Percentiles rank a stretch among this genome's conserved stretches.
Conservation (phyloP, 37 sponge, comb jelly and placozoan genomes). For the Diacarnus erythraeanus region DNA sequence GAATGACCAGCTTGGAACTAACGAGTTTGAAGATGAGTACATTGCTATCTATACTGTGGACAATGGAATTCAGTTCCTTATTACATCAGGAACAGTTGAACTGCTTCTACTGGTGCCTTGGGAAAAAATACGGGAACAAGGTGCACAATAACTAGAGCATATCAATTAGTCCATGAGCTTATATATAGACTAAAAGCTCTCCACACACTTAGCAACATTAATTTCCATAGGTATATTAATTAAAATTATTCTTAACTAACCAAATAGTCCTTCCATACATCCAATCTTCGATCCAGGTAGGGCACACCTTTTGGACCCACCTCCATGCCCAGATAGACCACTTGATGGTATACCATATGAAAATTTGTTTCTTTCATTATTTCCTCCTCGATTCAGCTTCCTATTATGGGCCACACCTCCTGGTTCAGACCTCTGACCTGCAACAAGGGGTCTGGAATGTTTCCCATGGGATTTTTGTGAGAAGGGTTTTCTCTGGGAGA, state of each 20-base stretch:
- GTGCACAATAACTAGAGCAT: too few relatives aligned
- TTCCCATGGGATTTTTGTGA: neutral
- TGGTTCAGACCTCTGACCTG: neutral
- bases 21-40: neutral
- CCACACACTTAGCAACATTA: neutral
- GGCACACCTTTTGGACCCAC: neutral
- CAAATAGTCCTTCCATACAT: conserved; percentile 1
- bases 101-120: neutral
- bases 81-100: neutral
- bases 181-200: too few relatives aligned
- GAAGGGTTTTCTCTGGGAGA: neutral
- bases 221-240: neutral
- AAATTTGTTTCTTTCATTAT: neutral
- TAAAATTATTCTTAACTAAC: too few relatives aligned
- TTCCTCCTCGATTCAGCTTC: neutral
- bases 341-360: neutral
- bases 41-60: neutral
- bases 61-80: neutral
- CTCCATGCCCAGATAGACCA: neutral
- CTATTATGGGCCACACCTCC: neutral
- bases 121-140: too few relatives aligned
- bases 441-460: neutral
- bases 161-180: too few relatives aligned
- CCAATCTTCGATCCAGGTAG: neutral
- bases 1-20: neutral